A percentile compares a stretch with the other conserved stretches of the same genome.
Conservation (phyloP, 2,888 invertebrate genomes). For the Deroplatys truncata region DNA sequence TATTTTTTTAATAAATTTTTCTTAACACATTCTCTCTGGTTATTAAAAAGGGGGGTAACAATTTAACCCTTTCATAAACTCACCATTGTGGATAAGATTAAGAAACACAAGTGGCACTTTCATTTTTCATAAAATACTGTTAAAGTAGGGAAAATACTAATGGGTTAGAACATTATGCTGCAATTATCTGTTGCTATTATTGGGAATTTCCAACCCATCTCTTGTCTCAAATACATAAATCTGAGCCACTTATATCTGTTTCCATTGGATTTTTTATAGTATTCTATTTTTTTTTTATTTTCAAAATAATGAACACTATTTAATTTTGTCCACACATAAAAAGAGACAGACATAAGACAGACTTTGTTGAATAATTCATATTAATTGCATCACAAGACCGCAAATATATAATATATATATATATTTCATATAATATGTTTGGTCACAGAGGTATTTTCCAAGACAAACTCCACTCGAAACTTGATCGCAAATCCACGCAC, state of each 20-base stretch:
- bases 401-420: constrained; percentile 13
- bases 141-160: constrained; percentile 57
- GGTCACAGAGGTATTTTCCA: constrained; percentile 31
- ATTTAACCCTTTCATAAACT: constrained; percentile 25
- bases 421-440: constrained; percentile 18
- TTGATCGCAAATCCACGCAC: constrained; percentile 4
- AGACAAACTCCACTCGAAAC: constrained; percentile 12
- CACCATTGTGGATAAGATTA: constrained; percentile 4
- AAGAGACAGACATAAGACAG: constrained; percentile 17
- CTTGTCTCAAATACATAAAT: neutral
- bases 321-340: constrained; percentile 21
- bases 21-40: constrained; percentile 12
- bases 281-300: neutral
- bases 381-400: constrained; percentile 31
- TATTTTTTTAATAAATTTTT: constrained; percentile 22
- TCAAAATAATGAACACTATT: constrained; percentile 17
- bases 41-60: constrained; percentile 24
- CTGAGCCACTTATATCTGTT: neutral
- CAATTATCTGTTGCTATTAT: neutral
- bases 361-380: constrained; percentile 18
- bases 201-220: neutral
- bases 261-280: neutral
- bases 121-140: constrained; percentile 65
- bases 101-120: constrained; percentile 72
- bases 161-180: constrained; percentile 36